Percentiles rank a stretch among this genome's conserved stretches.
Conservation (phyloP, 37 sponge, comb jelly and placozoan genomes). For the Haliclona indistincta region DNA sequence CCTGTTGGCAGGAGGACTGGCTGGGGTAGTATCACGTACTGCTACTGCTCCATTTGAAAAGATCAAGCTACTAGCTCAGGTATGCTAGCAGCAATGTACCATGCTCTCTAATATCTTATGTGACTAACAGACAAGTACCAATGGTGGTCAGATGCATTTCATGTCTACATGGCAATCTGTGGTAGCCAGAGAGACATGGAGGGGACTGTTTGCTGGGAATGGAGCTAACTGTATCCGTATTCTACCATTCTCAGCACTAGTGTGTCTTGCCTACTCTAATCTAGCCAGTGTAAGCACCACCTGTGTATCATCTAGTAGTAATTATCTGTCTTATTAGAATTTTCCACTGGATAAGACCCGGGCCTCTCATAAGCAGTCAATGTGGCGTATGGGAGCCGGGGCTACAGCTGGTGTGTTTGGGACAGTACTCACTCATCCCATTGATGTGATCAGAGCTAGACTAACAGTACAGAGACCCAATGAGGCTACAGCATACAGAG, state of each 20-base stretch:
- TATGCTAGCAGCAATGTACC: neutral
- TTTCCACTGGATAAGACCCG: constrained; percentile 41
- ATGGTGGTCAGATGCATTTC: neutral
- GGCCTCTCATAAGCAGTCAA: neutral
- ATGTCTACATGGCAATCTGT: neutral
- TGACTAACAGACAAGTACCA: neutral
- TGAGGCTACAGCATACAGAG: constrained; percentile 23
- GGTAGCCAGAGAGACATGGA: constrained; percentile 26
- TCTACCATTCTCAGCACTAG: constrained; percentile 64
- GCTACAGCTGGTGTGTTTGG: constrained; percentile 60
- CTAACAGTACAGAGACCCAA: constrained; percentile 50
- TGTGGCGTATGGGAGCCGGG: constrained; percentile 56
- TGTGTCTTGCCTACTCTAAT: constrained; percentile 70
- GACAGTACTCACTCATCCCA: constrained; percentile 65
- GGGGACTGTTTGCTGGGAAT: constrained; percentile 73
- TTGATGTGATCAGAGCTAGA: constrained; percentile 72
- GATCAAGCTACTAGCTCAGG: constrained; percentile 65
- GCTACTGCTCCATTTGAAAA: constrained; percentile 74
- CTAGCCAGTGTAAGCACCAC: constrained; percentile 41
- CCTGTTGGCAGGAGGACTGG: constrained; percentile 71
- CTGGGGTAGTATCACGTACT: constrained; percentile 67
- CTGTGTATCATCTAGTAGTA: neutral
- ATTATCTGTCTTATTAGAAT: constrained; percentile 1
- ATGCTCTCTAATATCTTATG: neutral
- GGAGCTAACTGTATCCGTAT: constrained; percentile 72